Conservation (phyloP, 1,140 invertebrate species). For the Drosophila suzukii region DNA sequence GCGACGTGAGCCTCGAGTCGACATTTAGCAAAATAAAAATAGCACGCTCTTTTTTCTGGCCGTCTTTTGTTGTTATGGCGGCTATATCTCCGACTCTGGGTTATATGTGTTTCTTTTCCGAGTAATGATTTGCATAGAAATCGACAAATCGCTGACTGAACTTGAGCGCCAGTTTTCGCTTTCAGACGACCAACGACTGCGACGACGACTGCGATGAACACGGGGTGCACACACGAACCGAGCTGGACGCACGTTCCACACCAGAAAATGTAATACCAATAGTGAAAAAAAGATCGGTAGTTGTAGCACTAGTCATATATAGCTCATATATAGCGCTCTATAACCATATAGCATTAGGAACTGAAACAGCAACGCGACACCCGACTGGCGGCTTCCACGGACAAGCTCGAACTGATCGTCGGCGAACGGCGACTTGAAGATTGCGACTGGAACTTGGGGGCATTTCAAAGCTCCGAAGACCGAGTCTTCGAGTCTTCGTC, state of each 20-base stretch:
- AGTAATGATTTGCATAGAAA: slow-evolving; percentile 82
- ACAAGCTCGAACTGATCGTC: slow-evolving; percentile 71
- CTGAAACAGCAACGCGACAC: slow-evolving; percentile 4
- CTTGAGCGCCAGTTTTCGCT: slow-evolving; percentile 73
- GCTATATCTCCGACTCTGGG: slow-evolving; percentile 11
- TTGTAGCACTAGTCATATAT: background rate
- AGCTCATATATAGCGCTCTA: background rate
- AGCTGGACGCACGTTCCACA: slow-evolving; percentile 32
- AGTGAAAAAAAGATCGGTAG: background rate
- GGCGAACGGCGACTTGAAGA: slow-evolving; percentile 61
- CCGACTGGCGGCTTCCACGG: slow-evolving; percentile 52
- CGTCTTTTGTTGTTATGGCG: slow-evolving; percentile 16
- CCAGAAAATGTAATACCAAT: background rate
- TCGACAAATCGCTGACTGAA: slow-evolving; percentile 64
- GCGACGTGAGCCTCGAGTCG: slow-evolving; percentile 71
- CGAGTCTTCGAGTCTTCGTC: background rate
- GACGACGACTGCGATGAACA: background rate
- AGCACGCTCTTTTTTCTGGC: slow-evolving; percentile 71
- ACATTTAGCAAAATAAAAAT: slow-evolving; percentile 82
- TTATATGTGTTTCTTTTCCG: slow-evolving; percentile 62
- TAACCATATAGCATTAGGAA: background rate
- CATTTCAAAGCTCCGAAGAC: slow-evolving; percentile 48
- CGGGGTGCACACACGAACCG: slow-evolving; percentile 11
- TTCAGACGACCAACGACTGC: slow-evolving; percentile 34
- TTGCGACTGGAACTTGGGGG: slow-evolving; percentile 46